These are phyloP conservation scores for Zoroaster sp. DNA, from an alignment of 53 echinoderm and acorn worm species.

Conservation along the genomic window DNA sequence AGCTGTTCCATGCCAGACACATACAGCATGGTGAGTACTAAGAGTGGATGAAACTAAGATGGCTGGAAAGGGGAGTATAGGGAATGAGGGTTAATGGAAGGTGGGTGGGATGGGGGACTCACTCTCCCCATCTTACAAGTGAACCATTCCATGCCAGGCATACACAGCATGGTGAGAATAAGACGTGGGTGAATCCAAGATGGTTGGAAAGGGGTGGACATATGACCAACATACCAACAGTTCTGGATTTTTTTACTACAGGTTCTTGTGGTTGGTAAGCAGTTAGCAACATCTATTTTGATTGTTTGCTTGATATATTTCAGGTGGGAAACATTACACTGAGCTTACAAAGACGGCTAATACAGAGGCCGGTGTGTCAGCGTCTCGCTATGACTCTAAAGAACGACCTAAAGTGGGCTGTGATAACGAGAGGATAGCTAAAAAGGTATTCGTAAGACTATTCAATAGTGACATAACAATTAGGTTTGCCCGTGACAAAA, in stretches of 20 bases:
- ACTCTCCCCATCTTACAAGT: slow-evolving; percentile 74
- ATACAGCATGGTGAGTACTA: slow-evolving; percentile 64
- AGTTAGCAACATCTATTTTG: neutral
- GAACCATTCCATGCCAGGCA: slow-evolving; percentile 82
- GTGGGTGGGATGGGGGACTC: too few species aligned
- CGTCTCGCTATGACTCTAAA: slow-evolving; percentile 55
- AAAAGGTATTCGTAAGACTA: too few species aligned
- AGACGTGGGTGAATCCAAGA: neutral
- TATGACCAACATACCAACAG: too few species aligned
- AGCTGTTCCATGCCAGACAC: slow-evolving; percentile 88
- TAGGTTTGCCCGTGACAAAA: too few species aligned
- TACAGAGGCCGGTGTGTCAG: slow-evolving; percentile 67
- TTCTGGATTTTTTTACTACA: too few species aligned
- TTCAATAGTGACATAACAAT: too few species aligned
- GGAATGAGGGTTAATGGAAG: too few species aligned
- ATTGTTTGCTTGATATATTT: neutral
- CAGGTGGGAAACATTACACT: slow-evolving; percentile 78
- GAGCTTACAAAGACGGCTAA: slow-evolving; percentile 87
- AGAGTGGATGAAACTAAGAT: neutral
- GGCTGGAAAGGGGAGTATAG: too few species aligned
- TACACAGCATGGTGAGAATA: slow-evolving; percentile 64
- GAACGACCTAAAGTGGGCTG: slow-evolving; percentile 91
- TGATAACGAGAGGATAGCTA: slow-evolving; percentile 83
- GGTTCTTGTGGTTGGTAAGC: neutral
- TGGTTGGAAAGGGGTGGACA: too few species aligned